phyloP scores from a whole-genome alignment of 2,888 invertebrate species.

The Lumbricus terrestris region DNA sequence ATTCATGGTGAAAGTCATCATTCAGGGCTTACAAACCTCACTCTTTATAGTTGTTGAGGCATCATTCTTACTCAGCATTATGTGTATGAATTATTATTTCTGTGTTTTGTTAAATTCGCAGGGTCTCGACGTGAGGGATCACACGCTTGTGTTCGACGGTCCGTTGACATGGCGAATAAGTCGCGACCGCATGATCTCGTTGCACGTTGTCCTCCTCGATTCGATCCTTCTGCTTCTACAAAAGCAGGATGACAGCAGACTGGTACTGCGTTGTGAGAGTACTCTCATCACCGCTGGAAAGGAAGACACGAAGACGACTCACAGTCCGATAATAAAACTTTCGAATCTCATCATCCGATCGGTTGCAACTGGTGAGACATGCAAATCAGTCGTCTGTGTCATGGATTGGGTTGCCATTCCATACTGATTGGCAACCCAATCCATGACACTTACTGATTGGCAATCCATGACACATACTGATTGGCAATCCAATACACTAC shows the following conservation, averaged over 20 bases:
- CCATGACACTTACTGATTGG: too few relatives aligned
- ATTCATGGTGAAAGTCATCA: background rate
- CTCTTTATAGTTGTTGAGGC: background rate
- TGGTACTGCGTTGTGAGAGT: conserved; percentile 63
- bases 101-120: conserved; percentile 14
- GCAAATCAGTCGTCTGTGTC: too few relatives aligned
- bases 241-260: conserved; percentile 63
- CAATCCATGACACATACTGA: background rate
- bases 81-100: too few relatives aligned
- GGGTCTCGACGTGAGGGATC: conserved; percentile 71
- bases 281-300: conserved; percentile 43
- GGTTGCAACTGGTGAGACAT: conserved; percentile 72
- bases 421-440: too few relatives aligned
- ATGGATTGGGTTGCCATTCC: too few relatives aligned
- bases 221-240: conserved; percentile 81
- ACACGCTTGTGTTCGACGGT: conserved; percentile 81
- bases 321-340: conserved; percentile 78
- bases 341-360: conserved; percentile 76
- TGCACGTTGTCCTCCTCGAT: conserved; percentile 80
- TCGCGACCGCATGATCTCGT: conserved; percentile 65
- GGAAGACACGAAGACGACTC: conserved; percentile 60
- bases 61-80: background rate
- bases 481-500: too few relatives aligned
- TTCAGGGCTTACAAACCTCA: background rate
- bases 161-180: conserved; percentile 74